Conservation (phyloP, 2,888 invertebrate species). For the Dendrolimus houi region DNA sequence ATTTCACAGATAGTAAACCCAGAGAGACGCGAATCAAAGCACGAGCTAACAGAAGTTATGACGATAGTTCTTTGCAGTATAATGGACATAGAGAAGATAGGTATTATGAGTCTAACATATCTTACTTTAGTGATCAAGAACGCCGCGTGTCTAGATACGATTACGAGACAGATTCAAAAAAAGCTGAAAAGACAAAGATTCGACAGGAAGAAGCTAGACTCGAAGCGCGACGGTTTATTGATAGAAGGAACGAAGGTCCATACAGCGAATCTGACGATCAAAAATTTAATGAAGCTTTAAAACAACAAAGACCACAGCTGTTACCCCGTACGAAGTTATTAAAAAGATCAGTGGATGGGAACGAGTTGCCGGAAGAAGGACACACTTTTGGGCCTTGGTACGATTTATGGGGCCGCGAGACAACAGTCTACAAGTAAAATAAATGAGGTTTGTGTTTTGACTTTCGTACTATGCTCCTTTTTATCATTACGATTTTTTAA, state of each 20-base stretch:
- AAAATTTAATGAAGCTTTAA: constrained; percentile 71
- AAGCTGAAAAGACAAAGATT: constrained; percentile 69
- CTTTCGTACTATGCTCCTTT: constrained; percentile 11
- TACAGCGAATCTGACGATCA: constrained; percentile 74
- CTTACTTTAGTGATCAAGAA: constrained; percentile 65
- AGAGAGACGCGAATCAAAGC: constrained; percentile 45
- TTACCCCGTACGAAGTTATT: constrained; percentile 83
- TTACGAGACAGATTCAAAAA: constrained; percentile 71
- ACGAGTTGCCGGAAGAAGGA: constrained; percentile 74
- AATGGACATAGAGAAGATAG: constrained; percentile 61
- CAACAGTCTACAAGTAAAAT: constrained; percentile 77
- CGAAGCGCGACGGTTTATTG: constrained; percentile 56
- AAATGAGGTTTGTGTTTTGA: constrained; percentile 31
- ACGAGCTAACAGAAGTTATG: constrained; percentile 58
- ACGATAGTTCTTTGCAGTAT: constrained; percentile 60
- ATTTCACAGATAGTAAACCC: constrained; percentile 48
- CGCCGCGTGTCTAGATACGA: constrained; percentile 58
- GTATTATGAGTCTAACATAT: constrained; percentile 65
- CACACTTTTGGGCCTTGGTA: constrained; percentile 93
- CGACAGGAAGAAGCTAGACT: constrained; percentile 66
- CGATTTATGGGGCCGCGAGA: constrained; percentile 89
- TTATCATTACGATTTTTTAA: constrained; percentile 3
- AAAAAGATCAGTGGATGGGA: constrained; percentile 70
- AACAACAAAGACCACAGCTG: constrained; percentile 73
- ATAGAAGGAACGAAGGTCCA: constrained; percentile 57